phyloP scores from a whole-genome alignment of 30 jellyfish, hydroid and myxozoan genomes.

The Turritopsis rubra region DNA sequence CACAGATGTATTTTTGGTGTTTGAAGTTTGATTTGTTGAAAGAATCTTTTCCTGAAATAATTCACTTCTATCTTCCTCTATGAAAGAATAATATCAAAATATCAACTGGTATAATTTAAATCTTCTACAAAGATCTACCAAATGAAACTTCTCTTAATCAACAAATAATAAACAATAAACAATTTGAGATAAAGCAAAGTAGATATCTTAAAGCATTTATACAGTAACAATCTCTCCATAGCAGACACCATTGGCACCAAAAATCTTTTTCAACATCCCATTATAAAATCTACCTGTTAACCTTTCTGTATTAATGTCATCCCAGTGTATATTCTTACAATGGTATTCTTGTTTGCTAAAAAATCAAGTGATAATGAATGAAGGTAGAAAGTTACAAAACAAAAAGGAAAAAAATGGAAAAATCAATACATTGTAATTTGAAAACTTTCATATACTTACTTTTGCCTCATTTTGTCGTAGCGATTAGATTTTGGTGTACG shows the following conservation, averaged over 20 bases:
- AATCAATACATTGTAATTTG: neutral
- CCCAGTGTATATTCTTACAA: slow-evolving; percentile 68
- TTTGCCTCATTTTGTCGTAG: slow-evolving; percentile 41
- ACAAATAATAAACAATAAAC: no score
- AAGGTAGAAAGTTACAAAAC: neutral
- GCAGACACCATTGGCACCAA: no score
- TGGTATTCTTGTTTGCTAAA: slow-evolving; percentile 39
- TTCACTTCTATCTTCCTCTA: slow-evolving; percentile 42
- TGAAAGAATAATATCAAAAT: neutral
- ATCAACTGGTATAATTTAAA: no score
- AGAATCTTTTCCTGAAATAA: slow-evolving; percentile 44
- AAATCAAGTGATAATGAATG: neutral
- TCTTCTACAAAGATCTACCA: neutral
- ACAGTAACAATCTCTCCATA: no score
- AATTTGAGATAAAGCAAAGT: no score
- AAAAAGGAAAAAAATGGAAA: no score
- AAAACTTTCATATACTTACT: slow-evolving; percentile 24
- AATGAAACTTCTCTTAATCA: neutral
- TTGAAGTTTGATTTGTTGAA: neutral
- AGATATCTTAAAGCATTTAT: no score
- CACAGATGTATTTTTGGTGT: slow-evolving; percentile 22
- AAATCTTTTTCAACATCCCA: no score
- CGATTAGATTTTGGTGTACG: slow-evolving; percentile 76
- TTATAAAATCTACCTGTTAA: neutral
- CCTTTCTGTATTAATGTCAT: slow-evolving; percentile 22